These are phyloP conservation scores for Phoenicopterus ruber DNA, from an alignment of 2,113 vertebrate genomes.

Conservation along the genomic window DNA sequence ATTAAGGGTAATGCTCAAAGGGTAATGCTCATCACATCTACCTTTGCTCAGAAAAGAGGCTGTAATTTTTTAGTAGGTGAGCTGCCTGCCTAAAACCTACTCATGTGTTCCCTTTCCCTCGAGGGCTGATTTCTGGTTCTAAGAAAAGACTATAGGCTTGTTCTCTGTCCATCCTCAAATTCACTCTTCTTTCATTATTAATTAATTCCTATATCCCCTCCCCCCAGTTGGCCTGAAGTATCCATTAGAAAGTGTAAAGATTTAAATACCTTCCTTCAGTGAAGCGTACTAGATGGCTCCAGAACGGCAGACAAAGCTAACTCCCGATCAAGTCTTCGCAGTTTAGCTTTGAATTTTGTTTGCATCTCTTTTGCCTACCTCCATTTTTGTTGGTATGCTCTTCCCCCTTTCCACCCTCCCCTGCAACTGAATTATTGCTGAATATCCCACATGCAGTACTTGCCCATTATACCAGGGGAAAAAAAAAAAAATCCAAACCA, in stretches of 20 bases:
- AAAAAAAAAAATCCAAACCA: background rate
- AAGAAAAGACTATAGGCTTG: background rate
- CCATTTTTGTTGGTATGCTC: background rate
- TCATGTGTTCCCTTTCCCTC: background rate
- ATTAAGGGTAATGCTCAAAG: background rate
- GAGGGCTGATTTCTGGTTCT: background rate
- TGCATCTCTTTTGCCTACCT: background rate
- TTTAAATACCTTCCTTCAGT: conserved; percentile 15
- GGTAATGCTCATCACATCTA: background rate
- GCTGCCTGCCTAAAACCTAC: background rate
- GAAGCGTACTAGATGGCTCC: background rate
- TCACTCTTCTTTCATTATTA: background rate
- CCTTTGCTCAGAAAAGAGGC: background rate
- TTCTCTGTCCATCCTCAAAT: background rate
- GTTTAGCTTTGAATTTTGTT: background rate
- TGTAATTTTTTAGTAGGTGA: background rate
- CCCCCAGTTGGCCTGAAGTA: background rate
- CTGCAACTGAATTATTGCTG: conserved; percentile 4
- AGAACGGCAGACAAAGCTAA: background rate
- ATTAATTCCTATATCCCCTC: background rate
- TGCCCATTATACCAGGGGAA: background rate
- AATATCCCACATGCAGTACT: background rate
- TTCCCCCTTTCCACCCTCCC: background rate
- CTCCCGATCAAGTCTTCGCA: background rate
- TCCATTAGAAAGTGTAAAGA: background rate